Percentiles rank a stretch among this genome's conserved stretches.
phyloP scores from a whole-genome alignment of 2,113 vertebrate species.

The Echinops telfairi region DNA sequence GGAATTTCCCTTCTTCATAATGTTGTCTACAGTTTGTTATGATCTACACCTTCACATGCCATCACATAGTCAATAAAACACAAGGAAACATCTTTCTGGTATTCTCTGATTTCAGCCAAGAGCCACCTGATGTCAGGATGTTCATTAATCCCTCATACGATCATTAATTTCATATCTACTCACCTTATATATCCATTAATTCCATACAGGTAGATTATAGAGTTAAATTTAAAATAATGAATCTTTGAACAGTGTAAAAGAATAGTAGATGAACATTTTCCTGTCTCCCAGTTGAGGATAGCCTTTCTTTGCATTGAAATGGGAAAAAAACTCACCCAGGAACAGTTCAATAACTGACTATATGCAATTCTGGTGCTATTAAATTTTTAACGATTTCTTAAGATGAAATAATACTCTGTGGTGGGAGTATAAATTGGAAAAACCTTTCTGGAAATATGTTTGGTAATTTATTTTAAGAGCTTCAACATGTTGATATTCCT shows the following conservation, averaged over 20 bases:
- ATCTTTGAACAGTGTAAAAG: neutral
- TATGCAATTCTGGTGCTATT: neutral
- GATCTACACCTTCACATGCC: too few species aligned
- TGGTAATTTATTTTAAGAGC: slow-evolving; percentile 73
- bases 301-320: neutral
- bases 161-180: too few species aligned
- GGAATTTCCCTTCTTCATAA: too few species aligned
- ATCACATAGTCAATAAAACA: too few species aligned
- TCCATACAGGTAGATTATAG: neutral
- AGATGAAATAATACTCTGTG: slow-evolving; percentile 50
- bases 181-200: neutral
- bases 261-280: neutral
- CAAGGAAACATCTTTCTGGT: too few species aligned
- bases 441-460: slow-evolving; percentile 65
- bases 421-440: slow-evolving; percentile 57
- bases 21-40: too few species aligned
- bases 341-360: slow-evolving; percentile 40
- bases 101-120: too few species aligned
- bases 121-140: too few species aligned
- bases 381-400: slow-evolving; percentile 63
- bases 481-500: slow-evolving; percentile 58
- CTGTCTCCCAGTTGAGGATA: neutral
- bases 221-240: neutral
- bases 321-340: slow-evolving; percentile 1
- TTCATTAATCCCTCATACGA: too few species aligned